Base-by-base conservation (phyloP, 2,113 vertebrate genomes). In the Indri indri region DNA sequence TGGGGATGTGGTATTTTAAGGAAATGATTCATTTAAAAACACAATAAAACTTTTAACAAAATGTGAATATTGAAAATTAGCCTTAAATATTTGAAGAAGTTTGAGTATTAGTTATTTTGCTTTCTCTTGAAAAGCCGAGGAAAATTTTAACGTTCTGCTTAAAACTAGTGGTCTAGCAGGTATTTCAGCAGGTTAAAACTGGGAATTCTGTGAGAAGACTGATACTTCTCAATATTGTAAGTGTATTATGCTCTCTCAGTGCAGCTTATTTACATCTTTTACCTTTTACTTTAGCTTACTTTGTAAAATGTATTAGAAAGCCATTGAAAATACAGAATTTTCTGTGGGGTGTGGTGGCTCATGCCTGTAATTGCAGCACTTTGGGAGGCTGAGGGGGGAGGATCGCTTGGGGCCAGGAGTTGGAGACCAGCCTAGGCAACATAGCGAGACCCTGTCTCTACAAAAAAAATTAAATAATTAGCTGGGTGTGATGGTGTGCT, bases 71-170 rank as follows among this genome's bases (percentile, higher is more conserved):
- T 77, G 34, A 93, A 37, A 40, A 85, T 95, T 70, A 81, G 22
- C 63, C 34, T 85, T 92, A 79, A 79, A 34, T 85, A 79, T 84
- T 90, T 90, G 70, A 91, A 73, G 80, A 91, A 65, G 47, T 63
- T 95, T 47, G 63, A 74, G 45, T 85, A 50, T 89, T 89, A 73
- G 16, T 90, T 95, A 54, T 32, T 65, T 85, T 80, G 25, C 20
- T 89, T 87, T 85, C 57, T 74, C 40, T 79, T 74, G 54, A 96
- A 37, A 88, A 76, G 68, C 79, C 61, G 88, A 70, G n/a, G 40
- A 34, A 59, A 84, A 80, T 37, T 80, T 80, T 85, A 57, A 73
- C 57, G 25, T 20, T 91, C 73, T 93, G n/a, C 45, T 57, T 65
- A 80, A 86, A 80, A 93, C n/a, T 18, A 57, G 27, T 54, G 8